phyloP scores from a whole-genome alignment of 2,113 vertebrate species.

The Phaethornis superciliosus region DNA sequence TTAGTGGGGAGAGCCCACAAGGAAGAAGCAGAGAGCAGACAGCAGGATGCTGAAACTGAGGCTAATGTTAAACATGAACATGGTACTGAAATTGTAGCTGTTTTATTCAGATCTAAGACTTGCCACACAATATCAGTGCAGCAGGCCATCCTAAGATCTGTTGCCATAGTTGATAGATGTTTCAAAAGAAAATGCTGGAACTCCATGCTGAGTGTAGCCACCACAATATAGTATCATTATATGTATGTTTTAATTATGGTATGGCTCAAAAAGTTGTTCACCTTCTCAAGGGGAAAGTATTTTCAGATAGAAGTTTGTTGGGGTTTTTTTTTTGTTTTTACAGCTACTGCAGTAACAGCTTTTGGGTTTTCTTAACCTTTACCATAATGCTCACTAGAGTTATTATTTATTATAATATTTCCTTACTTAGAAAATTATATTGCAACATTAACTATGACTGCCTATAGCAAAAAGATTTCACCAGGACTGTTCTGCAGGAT shows the following conservation, averaged over 20 bases:
- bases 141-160: background rate
- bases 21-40: background rate
- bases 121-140: background rate
- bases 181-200: background rate
- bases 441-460: background rate
- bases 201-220: background rate
- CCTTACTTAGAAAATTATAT: background rate
- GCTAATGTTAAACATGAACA: background rate
- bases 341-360: background rate
- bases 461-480: background rate
- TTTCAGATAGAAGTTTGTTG: background rate
- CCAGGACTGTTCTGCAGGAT: background rate
- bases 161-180: background rate
- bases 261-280: background rate
- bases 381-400: background rate
- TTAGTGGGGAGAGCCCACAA: background rate
- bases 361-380: background rate
- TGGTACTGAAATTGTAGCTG: background rate
- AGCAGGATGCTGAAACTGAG: background rate
- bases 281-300: background rate
- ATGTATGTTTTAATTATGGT: background rate
- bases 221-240: background rate
- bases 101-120: background rate
- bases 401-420: background rate
- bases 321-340: background rate